Evolutionary conservation across 1,140 invertebrate genomes (phyloP), one percentile per base, ranked within the genome.

Genomic region (Zaprionus africanus): DNA sequence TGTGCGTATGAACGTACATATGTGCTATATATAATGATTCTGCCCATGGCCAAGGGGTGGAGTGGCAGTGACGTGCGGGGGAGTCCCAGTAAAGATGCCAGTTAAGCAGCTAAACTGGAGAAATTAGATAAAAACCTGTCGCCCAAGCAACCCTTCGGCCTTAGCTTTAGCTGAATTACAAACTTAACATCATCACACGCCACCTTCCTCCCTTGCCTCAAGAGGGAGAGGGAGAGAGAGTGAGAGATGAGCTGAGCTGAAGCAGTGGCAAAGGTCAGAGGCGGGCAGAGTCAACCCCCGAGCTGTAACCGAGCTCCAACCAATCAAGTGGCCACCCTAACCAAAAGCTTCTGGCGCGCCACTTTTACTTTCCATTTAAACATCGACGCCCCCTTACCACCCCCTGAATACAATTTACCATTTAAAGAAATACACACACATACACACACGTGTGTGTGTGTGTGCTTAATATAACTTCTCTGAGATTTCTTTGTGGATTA

Each of bases 91-190:
- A 31, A 67, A 67, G 54, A 56, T 62, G 34, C 9, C 31, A 71
- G 53, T 51, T 61, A 70, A 78, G 75, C 74, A 79, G 73, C 56
- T 65, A 64, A 84, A 90, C 85, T 78, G 85, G 85, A 90, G 85
- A 90, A 90, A 90, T 90, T 90, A 90, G 85, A 90, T 90, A 82
- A 90, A 90, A 76, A 88, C 85, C 78, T 77, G 79, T 90, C 76
- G 78, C 57, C 41, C 5, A 53, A 51, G 51, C 63, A 51, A 78
- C 74, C 71, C 68, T 65, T 43, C 67, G 62, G 61, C 51, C 19
- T 81, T 41, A 38, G n/a, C 41, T 9, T 43, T 13, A 46, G 85
- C 85, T 90, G 81, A 90, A 84, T 84, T 79, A 81, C 81, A 62
- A 66, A 75, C 72, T 64, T 41, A 56, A 38, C 43, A 19, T 34